These are phyloP conservation scores for Chrysolina americana DNA, from an alignment of 2,888 invertebrate species.

Conservation along the genomic window DNA sequence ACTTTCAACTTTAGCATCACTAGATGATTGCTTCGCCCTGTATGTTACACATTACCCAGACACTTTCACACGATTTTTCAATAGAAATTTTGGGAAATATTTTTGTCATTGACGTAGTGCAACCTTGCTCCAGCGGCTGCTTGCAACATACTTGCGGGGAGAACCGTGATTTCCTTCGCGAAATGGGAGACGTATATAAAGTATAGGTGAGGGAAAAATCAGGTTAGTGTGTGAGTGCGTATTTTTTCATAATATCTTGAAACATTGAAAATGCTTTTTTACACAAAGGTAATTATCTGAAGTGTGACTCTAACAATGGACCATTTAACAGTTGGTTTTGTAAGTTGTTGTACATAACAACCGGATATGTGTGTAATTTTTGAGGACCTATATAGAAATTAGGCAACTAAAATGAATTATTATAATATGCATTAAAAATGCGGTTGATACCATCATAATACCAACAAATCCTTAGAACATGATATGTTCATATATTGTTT, in stretches of 20 bases:
- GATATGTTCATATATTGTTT: too few species aligned
- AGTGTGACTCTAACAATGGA: conserved; percentile 32
- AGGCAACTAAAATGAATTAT: background rate
- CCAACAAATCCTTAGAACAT: too few species aligned
- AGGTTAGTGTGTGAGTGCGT: conserved; percentile 55
- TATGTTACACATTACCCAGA: background rate
- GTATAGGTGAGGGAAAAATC: conserved; percentile 57
- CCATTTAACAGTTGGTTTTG: background rate
- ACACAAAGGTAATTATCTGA: conserved; percentile 51
- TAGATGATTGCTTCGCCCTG: background rate
- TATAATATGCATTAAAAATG: background rate
- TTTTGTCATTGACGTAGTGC: conserved; percentile 46
- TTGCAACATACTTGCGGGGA: conserved; percentile 54
- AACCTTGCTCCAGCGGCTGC: conserved; percentile 54
- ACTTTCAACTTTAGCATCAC: too few species aligned
- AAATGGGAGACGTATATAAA: conserved; percentile 63
- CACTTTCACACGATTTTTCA: background rate
- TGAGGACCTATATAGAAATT: background rate
- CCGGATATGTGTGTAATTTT: background rate
- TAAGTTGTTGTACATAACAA: background rate
- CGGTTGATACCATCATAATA: too few species aligned
- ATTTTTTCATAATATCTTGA: conserved; percentile 46
- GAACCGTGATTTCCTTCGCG: conserved; percentile 58
- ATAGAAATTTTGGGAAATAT: background rate
- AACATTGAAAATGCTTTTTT: conserved; percentile 50